Conservation (phyloP, 2,888 invertebrate species). For the Eupithecia subumbrata region DNA sequence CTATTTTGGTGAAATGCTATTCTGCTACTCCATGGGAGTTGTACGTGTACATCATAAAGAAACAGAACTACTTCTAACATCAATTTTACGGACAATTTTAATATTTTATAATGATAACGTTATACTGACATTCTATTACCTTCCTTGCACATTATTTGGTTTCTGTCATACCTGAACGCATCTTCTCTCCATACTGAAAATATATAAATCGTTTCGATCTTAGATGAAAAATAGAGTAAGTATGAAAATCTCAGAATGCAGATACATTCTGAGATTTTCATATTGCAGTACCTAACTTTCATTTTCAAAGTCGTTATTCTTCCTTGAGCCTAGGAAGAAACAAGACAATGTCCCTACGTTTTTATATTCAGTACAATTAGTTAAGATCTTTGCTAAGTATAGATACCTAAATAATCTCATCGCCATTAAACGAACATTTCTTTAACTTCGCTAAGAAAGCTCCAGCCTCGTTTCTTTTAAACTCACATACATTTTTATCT, state of each 20-base stretch:
- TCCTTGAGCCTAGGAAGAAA: conserved; percentile 6
- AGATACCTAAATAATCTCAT: neutral
- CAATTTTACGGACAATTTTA: conserved; percentile 18
- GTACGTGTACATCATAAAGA: neutral
- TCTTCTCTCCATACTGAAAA: neutral
- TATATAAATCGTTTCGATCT: neutral
- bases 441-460: conserved; percentile 48
- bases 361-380: neutral
- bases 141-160: neutral
- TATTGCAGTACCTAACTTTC: neutral
- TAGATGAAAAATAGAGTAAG: neutral
- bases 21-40: neutral
- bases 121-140: neutral
- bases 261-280: no score
- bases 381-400: neutral
- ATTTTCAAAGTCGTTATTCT: neutral
- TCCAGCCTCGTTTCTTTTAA: conserved; percentile 24
- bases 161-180: neutral
- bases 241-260: neutral
- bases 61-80: conserved; percentile 21
- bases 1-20: conserved; percentile 69
- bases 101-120: neutral
- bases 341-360: neutral
- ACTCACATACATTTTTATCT: conserved; percentile 18
- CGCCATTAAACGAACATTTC: neutral